A percentile compares a stretch with the other conserved stretches of the same genome.
Conservation (phyloP, 2,113 vertebrate species). For the Saimiri boliviensis region DNA sequence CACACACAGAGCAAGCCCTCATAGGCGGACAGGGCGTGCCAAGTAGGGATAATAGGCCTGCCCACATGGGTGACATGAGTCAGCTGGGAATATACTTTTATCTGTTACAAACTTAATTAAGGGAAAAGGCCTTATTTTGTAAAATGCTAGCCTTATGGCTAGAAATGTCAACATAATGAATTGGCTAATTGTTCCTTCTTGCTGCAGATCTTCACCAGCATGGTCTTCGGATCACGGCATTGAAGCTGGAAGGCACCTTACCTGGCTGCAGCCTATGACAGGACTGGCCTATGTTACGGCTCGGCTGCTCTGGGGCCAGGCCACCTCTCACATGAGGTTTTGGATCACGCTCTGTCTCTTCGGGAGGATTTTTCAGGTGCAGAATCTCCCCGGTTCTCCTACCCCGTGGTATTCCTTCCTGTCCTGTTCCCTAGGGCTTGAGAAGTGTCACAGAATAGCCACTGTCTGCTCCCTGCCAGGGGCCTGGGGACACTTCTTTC, state of each 20-base stretch:
- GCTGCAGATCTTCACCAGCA: neutral
- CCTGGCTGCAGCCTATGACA: neutral
- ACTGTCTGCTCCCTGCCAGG: neutral
- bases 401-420: neutral
- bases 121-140: conserved; percentile 54
- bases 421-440: neutral
- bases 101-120: conserved; percentile 58
- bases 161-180: conserved; percentile 61
- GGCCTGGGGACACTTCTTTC: neutral
- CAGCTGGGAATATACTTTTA: conserved; percentile 43
- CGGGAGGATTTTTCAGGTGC: neutral
- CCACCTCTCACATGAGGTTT: neutral
- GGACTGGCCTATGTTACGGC: neutral
- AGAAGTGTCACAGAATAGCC: neutral
- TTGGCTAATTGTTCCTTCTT: conserved; percentile 48
- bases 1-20: conserved; percentile 9
- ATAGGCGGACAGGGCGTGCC: neutral
- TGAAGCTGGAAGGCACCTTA: neutral
- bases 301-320: neutral
- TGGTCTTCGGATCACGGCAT: neutral
- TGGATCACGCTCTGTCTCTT: neutral
- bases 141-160: conserved; percentile 25
- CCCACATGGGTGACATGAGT: neutral
- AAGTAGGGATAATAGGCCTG: neutral
- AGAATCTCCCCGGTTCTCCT: neutral